phyloP scores from a whole-genome alignment of 2,888 invertebrate species.

The Melinopterus prodromus region DNA sequence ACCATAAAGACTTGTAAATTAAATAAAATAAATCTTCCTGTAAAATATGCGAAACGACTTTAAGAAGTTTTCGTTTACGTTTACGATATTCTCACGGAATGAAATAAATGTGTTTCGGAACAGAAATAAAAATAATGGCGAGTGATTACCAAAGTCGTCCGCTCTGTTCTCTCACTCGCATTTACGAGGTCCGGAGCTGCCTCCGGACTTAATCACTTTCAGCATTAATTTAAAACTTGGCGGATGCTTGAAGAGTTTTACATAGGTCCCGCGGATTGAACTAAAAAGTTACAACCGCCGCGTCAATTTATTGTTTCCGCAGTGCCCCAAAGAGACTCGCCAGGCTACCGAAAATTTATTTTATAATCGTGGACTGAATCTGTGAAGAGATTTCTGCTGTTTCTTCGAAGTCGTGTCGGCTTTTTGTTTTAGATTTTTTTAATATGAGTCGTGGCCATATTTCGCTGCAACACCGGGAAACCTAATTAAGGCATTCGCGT shows the following conservation, averaged over 20 bases:
- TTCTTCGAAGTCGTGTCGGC: neutral
- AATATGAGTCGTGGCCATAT: neutral
- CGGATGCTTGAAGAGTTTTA: conserved; percentile 30
- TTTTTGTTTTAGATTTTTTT: neutral
- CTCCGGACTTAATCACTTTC: conserved; percentile 30
- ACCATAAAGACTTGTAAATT: too few relatives aligned
- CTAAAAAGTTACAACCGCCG: conserved; percentile 13
- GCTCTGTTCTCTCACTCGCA: neutral
- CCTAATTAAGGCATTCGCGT: neutral
- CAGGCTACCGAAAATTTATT: neutral
- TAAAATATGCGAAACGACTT: too few relatives aligned
- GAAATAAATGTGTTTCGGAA: neutral
- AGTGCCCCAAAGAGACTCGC: neutral
- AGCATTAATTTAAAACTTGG: conserved; percentile 33
- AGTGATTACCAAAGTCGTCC: conserved; percentile 22
- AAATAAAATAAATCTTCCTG: too few relatives aligned
- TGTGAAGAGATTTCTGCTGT: neutral
- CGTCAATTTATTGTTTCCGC: conserved; percentile 30
- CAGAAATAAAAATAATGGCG: neutral
- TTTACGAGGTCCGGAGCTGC: conserved; percentile 8
- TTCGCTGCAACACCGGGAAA: neutral
- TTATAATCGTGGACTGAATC: neutral
- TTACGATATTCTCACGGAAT: neutral
- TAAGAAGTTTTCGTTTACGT: neutral
- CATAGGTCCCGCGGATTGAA: conserved; percentile 30